Evolutionary conservation across 64 coral and sea anemone genomes (phyloP), one percentile per base, ranked within the genome.

Genomic region (Orbicella faveolata): DNA sequence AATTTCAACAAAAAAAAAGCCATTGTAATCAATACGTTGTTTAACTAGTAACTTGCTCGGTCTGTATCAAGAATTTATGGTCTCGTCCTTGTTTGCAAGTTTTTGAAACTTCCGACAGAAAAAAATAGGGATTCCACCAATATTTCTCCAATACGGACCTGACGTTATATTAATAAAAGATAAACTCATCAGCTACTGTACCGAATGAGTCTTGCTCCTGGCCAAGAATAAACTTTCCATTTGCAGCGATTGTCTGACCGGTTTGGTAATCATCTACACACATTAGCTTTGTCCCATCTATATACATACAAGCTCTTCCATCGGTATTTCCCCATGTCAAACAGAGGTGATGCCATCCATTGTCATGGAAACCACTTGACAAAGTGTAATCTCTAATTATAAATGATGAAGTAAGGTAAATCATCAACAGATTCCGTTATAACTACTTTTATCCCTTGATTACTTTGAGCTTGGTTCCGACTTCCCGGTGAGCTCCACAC

Each of bases 341-440:
- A 48, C 75, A 77, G 44, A 77, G 19, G 19, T 77, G 75, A 77
- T 77, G 75, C 75, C 75, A 77, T 4, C 34, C 35, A 44, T 77
- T 39, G 36, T 77, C 75, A 39, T 79, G 77, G 1, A 79, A 26
- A 8, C 48, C 18, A 55, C 21, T 79, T 54, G 44, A 26, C 11
- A 79, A 1, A 48, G 11, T 13, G 20, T n/a, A 21, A 14, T 52
- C 11, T 23, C 77, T 79, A 77, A 30, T 30, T 30, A 30, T 30
- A 30, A 52, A 23, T 52, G 15, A 77, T 30, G 19, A 34, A 51
- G 20, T 33, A 21, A 23, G 6, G 35, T 8, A 39, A 19, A 67
- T 6, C 15, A 67, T 67, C 5, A 67, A 57, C 54, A 57, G 54
- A 6, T 67, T n/a, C 18, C 23, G 7, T 21, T 67, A 67, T 19